These are phyloP conservation scores for Bucco capensis DNA, from an alignment of 2,113 vertebrate species.

Conservation along the genomic window DNA sequence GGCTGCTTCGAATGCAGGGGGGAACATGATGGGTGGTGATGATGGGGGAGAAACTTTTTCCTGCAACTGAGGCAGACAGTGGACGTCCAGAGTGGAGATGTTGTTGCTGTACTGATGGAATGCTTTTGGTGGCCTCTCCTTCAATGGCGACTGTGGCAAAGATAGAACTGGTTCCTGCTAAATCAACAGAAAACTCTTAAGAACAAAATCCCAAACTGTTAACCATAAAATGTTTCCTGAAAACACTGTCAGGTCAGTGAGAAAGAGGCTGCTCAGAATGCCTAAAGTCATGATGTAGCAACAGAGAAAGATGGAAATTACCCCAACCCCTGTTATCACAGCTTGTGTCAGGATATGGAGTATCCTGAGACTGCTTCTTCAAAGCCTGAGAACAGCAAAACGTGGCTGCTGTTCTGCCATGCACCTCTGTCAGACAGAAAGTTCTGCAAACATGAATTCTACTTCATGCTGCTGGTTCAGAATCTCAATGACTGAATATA, in stretches of 20 bases:
- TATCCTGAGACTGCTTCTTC: neutral
- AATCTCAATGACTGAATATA: accelerated
- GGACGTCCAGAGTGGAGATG: slow-evolving; percentile 87
- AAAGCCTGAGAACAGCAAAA: neutral
- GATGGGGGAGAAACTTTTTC: slow-evolving; percentile 75
- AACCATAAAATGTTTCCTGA: neutral
- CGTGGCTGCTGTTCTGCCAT: neutral
- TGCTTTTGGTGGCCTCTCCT: slow-evolving; percentile 75
- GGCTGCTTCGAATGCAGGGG: slow-evolving; percentile 80
- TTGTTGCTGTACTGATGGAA: slow-evolving; percentile 91
- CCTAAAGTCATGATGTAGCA: neutral
- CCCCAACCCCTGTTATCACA: neutral
- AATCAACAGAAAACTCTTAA: neutral
- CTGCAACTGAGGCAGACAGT: slow-evolving; percentile 85
- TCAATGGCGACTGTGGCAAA: slow-evolving; percentile 72
- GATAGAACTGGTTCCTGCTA: slow-evolving; percentile 75
- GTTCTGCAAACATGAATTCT: neutral
- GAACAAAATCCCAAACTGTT: neutral
- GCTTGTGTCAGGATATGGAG: neutral
- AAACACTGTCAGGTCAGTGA: neutral
- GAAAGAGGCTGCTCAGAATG: neutral
- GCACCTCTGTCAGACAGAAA: neutral
- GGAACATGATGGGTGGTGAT: slow-evolving; percentile 81
- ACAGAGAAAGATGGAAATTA: neutral
- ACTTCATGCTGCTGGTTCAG: neutral